Evolutionary conservation across 2,113 vertebrate species (phyloP).

Genomic region (Leptosomus discolor): DNA sequence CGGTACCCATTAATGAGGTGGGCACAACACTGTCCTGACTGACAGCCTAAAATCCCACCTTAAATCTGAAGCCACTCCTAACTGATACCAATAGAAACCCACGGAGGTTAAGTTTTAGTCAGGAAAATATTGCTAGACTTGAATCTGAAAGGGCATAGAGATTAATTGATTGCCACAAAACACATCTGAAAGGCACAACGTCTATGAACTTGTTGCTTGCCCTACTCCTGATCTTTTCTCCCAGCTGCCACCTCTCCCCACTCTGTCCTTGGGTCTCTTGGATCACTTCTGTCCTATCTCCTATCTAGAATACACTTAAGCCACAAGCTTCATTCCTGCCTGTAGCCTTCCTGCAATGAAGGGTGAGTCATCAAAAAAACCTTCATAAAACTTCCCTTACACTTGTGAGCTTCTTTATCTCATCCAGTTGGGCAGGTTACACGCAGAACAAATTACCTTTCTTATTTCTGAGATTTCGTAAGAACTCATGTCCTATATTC

Average conservation of each 20-base stretch:
- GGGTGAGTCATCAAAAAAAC: conserved; percentile 21
- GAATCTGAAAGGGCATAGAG: not conserved
- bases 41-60: not conserved
- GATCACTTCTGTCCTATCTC: not conserved
- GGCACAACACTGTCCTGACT: not conserved
- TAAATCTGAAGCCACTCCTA: not conserved
- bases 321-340: not conserved
- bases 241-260: not conserved
- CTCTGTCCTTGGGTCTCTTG: not conserved
- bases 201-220: not conserved
- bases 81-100: not conserved
- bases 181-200: not conserved
- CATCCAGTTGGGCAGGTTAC: not conserved
- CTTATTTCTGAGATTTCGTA: not conserved
- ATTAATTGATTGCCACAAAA: not conserved
- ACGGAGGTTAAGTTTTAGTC: not conserved
- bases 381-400: not conserved
- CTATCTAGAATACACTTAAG: not conserved
- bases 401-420: not conserved
- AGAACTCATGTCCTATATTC: not conserved
- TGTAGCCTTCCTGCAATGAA: not conserved
- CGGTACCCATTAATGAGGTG: fast-evolving
- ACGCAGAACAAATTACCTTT: not conserved
- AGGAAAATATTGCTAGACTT: not conserved
- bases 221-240: not conserved